Percentiles rank a stretch among this genome's conserved stretches.
phyloP scores from a whole-genome alignment of 2,888 invertebrate species.

The Lasioglossum pauxillum region DNA sequence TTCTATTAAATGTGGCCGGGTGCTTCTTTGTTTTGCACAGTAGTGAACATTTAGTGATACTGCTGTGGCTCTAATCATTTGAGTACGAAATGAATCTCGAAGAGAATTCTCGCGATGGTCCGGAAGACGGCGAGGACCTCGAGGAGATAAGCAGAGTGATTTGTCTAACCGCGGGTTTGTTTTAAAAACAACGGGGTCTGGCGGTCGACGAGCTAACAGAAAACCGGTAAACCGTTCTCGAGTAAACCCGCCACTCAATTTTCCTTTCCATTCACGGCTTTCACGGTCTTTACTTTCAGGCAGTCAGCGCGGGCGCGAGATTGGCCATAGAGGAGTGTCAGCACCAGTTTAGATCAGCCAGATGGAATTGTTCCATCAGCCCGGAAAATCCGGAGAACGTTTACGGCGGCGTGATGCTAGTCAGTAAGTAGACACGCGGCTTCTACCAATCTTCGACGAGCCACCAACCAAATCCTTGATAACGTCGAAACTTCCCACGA shows the following conservation, averaged over 20 bases:
- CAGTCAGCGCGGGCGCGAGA: slow-evolving; percentile 92
- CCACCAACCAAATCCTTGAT: slow-evolving; percentile 6
- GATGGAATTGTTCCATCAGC: slow-evolving; percentile 95
- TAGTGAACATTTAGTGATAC: too few species aligned
- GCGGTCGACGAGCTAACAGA: slow-evolving; percentile 3
- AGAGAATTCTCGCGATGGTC: not conserved
- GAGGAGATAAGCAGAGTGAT: not conserved
- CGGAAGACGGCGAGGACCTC: not conserved
- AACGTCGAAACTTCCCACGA: not conserved
- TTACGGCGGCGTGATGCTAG: slow-evolving; percentile 93
- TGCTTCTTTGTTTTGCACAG: too few species aligned
- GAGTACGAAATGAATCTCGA: not conserved
- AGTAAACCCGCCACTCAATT: slow-evolving; percentile 13
- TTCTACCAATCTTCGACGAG: not conserved
- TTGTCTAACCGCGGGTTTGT: not conserved
- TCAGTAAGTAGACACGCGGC: slow-evolving; percentile 88
- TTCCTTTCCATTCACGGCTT: slow-evolving; percentile 52
- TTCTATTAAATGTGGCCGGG: too few species aligned
- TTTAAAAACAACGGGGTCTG: not conserved
- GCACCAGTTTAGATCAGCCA: slow-evolving; percentile 93
- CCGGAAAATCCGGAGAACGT: slow-evolving; percentile 90
- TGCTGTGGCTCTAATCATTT: too few species aligned
- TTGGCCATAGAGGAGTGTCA: slow-evolving; percentile 96
- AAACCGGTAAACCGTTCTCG: not conserved
- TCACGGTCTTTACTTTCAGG: slow-evolving; percentile 86